A percentile compares a stretch with the other conserved stretches of the same genome.
Evolutionary conservation across 1,140 invertebrate genomes (phyloP).

Genomic region (Steinernema khuongi): DNA sequence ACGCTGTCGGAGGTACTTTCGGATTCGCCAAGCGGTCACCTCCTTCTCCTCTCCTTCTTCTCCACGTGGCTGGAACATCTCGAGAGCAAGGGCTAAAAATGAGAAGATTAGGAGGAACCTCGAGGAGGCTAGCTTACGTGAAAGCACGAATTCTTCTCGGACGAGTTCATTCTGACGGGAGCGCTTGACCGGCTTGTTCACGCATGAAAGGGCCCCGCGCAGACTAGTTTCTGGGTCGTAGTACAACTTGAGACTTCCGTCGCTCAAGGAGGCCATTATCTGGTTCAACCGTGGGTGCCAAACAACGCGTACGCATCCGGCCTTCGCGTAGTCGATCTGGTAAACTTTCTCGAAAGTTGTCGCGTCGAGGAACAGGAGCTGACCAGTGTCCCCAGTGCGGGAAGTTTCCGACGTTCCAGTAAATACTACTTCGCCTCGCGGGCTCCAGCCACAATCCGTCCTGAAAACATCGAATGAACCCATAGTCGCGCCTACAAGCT

Average conservation of each 20-base stretch:
- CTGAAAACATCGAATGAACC: conserved; percentile 60
- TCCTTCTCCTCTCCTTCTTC: conserved; percentile 67
- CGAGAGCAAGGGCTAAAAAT: conserved; percentile 75
- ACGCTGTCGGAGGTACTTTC: conserved; percentile 69
- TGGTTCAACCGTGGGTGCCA: conserved; percentile 98
- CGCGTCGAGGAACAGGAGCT: conserved; percentile 75
- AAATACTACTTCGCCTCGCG: conserved; percentile 79
- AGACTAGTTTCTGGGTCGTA: conserved; percentile 80
- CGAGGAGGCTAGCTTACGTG: conserved; percentile 64
- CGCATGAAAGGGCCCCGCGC: conserved; percentile 83
- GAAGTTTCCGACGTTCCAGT: conserved; percentile 74
- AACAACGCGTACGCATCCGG: conserved; percentile 73
- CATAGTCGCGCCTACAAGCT: conserved; percentile 42
- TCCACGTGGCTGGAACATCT: conserved; percentile 72
- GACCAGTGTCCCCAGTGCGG: conserved; percentile 69
- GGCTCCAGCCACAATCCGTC: conserved; percentile 88
- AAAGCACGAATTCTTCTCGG: conserved; percentile 86
- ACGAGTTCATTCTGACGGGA: conserved; percentile 70
- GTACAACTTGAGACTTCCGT: conserved; percentile 81
- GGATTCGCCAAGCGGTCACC: conserved; percentile 80
- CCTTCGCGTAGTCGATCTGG: conserved; percentile 71
- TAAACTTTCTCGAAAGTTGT: conserved; percentile 69
- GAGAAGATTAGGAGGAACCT: neutral
- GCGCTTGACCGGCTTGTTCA: conserved; percentile 72
- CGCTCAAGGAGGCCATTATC: conserved; percentile 82